Evolutionary conservation across 2,113 vertebrate genomes (phyloP).

Genomic region (Centropus unirufus): DNA sequence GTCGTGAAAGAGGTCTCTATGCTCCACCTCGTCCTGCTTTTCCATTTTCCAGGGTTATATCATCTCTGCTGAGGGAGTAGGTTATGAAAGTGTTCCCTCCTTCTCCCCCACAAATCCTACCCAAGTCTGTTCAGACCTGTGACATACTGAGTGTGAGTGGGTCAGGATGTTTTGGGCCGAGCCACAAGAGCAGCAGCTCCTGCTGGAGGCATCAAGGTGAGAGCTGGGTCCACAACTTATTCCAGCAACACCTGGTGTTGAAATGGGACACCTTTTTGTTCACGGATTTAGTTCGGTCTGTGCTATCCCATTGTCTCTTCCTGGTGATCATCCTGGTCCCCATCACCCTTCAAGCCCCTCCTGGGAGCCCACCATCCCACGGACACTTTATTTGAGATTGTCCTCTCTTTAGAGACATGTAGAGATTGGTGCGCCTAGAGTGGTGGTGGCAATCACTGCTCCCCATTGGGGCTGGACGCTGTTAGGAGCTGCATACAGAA

Average conservation of each 20-base stretch:
- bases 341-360: neutral
- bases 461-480: too few relatives aligned
- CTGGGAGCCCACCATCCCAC: neutral
- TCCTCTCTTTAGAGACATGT: neutral
- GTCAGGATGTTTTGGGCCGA: neutral
- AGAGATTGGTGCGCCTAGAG: neutral
- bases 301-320: neutral
- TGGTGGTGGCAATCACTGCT: neutral
- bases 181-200: neutral
- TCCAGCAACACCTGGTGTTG: neutral
- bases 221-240: neutral
- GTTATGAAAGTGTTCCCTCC: neutral
- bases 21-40: neutral
- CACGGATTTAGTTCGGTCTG: neutral
- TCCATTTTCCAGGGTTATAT: neutral
- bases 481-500: rapidly evolving
- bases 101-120: neutral
- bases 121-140: neutral
- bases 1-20: neutral
- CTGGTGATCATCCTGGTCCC: neutral
- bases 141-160: neutral
- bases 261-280: neutral
- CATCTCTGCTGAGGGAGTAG: neutral
- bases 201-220: neutral
- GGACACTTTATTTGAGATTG: neutral